phyloP scores from a whole-genome alignment of 1,140 invertebrate genomes.

The Eriosoma lanigerum region DNA sequence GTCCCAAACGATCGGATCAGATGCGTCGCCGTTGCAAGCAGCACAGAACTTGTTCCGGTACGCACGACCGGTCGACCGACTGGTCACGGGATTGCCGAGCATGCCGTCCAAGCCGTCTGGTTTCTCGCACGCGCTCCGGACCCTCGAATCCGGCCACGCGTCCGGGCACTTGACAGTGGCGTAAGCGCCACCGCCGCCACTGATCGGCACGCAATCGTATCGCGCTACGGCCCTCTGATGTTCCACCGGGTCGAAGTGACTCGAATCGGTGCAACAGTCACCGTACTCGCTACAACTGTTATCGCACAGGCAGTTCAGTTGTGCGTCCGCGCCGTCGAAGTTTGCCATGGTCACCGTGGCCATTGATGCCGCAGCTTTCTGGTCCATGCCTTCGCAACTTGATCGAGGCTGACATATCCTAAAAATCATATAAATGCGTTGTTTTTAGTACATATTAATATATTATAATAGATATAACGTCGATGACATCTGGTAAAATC shows the following conservation, averaged over 20 bases:
- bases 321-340: background rate
- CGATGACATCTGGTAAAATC: too few relatives aligned
- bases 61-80: slow-evolving; percentile 59
- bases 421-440: background rate
- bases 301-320: slow-evolving; percentile 63
- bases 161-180: slow-evolving; percentile 60
- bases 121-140: slow-evolving; percentile 54
- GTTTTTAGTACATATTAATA: too few relatives aligned
- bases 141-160: slow-evolving; percentile 57
- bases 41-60: slow-evolving; percentile 65
- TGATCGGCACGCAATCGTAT: slow-evolving; percentile 58
- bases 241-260: slow-evolving; percentile 56
- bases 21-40: slow-evolving; percentile 60
- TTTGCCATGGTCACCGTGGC: background rate
- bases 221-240: slow-evolving; percentile 55
- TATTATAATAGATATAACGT: too few relatives aligned
- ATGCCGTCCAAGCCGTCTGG: slow-evolving; percentile 57
- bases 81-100: slow-evolving; percentile 60
- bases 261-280: slow-evolving; percentile 62
- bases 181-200: slow-evolving; percentile 59
- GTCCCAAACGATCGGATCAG: background rate
- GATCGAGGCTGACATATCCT: slow-evolving; percentile 1
- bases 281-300: slow-evolving; percentile 60
- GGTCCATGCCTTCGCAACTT: background rate
- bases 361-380: background rate